phyloP scores from a whole-genome alignment of 2,888 invertebrate species.

The Phymatocera aterrima region DNA sequence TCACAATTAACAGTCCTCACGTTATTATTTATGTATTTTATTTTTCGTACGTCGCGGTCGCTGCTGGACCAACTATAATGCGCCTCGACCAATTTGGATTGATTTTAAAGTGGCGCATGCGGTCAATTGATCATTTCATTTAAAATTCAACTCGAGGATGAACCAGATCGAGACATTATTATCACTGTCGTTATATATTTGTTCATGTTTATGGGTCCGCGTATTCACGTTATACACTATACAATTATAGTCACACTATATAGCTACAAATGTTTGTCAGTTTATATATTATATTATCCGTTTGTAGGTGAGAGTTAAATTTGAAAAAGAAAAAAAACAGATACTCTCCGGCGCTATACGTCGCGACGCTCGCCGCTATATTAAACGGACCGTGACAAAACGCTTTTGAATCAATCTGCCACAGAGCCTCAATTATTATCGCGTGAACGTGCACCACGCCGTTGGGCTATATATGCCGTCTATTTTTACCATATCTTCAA shows the following conservation, averaged over 20 bases:
- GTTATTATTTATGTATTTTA: background rate
- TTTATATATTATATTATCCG: background rate
- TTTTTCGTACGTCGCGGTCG: background rate
- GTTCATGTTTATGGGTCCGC: conserved; percentile 16
- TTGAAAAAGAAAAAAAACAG: background rate
- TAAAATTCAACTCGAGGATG: conserved; percentile 13
- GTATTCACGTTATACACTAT: background rate
- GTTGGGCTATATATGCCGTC: background rate
- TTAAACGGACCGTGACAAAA: conserved; percentile 55
- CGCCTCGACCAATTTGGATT: background rate
- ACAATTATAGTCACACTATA: background rate
- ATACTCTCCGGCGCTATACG: conserved; percentile 45
- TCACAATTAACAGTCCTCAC: background rate
- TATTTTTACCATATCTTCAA: conserved; percentile 27
- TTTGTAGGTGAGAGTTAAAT: conserved; percentile 22
- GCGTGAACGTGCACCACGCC: background rate
- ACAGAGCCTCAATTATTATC: conserved; percentile 38
- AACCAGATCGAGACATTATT: conserved; percentile 33
- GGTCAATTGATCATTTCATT: conserved; percentile 39
- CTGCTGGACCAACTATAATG: background rate
- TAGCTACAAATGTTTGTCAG: background rate
- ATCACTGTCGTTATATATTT: no score
- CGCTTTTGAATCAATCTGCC: conserved; percentile 42
- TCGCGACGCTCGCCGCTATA: conserved; percentile 52
- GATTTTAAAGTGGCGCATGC: conserved; percentile 36